These are phyloP conservation scores for Cerceris rybyensis DNA, from an alignment of 2,888 invertebrate genomes.

Conservation along the genomic window DNA sequence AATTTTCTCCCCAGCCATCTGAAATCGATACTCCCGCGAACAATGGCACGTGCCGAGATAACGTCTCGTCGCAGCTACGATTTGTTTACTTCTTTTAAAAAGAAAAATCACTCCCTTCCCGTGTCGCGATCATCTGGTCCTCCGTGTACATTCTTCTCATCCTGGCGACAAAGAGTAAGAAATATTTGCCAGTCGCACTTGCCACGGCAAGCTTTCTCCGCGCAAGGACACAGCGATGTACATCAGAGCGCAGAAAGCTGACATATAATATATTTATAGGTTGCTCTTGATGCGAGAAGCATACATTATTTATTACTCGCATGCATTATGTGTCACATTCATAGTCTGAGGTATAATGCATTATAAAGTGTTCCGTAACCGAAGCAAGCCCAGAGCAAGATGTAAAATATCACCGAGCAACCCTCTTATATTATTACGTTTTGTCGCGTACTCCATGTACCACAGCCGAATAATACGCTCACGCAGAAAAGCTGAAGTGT, in stretches of 20 bases:
- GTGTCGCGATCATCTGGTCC: too few relatives aligned
- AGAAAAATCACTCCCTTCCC: conserved; percentile 1
- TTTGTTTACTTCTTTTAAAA: neutral
- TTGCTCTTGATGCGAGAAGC: conserved; percentile 26
- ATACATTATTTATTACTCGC: conserved; percentile 36
- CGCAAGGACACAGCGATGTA: neutral
- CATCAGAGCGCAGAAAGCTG: neutral
- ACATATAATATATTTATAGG: conserved; percentile 46
- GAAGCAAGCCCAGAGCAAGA: conserved; percentile 9
- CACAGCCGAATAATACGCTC: too few relatives aligned
- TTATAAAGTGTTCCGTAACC: conserved; percentile 31
- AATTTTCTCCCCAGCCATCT: too few relatives aligned
- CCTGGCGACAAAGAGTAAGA: conserved; percentile 16
- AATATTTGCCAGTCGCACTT: conserved; percentile 47
- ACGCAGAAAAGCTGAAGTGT: too few relatives aligned
- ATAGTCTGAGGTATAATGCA: conserved; percentile 6
- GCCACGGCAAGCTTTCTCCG: neutral
- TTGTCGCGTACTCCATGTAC: too few relatives aligned
- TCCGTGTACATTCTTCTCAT: neutral
- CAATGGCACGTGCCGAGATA: too few relatives aligned
- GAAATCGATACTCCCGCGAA: too few relatives aligned
- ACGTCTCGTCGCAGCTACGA: neutral
- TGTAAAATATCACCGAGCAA: conserved; percentile 20
- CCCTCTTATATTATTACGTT: neutral
- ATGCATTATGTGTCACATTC: conserved; percentile 15